Evolutionary conservation across 2,113 vertebrate genomes (phyloP).

Genomic region (Columbina picui): DNA sequence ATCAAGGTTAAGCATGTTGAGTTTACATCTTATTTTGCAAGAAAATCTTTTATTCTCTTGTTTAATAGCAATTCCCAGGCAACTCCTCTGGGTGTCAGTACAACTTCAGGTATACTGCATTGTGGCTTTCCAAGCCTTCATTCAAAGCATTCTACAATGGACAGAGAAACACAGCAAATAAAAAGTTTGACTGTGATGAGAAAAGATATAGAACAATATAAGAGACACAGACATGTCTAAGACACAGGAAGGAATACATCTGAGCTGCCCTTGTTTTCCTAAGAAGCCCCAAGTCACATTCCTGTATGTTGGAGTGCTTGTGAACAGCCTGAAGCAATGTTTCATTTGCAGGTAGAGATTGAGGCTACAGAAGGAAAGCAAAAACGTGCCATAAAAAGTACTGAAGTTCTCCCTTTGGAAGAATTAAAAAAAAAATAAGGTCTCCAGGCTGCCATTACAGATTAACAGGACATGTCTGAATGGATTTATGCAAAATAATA

Average conservation of each 20-base stretch:
- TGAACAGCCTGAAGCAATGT: background rate
- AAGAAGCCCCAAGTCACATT: background rate
- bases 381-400: background rate
- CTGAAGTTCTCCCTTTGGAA: background rate
- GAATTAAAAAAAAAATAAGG: background rate
- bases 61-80: background rate
- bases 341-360: background rate
- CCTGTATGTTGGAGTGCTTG: background rate
- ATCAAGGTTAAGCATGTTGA: fast-evolving
- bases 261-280: background rate
- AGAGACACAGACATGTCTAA: background rate
- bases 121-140: background rate
- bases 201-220: background rate
- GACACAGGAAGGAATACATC: background rate
- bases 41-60: background rate
- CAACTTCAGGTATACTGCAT: slow-evolving; percentile 20
- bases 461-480: background rate
- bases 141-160: background rate
- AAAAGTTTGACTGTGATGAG: background rate
- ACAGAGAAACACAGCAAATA: background rate
- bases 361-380: background rate
- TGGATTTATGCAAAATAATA: background rate
- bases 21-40: background rate
- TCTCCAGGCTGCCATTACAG: background rate
- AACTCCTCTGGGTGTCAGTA: slow-evolving; percentile 75